Evolutionary conservation across 2,888 invertebrate species (phyloP), one percentile per base, ranked within the genome.

Genomic region (Melikaiella ostensackeni): DNA sequence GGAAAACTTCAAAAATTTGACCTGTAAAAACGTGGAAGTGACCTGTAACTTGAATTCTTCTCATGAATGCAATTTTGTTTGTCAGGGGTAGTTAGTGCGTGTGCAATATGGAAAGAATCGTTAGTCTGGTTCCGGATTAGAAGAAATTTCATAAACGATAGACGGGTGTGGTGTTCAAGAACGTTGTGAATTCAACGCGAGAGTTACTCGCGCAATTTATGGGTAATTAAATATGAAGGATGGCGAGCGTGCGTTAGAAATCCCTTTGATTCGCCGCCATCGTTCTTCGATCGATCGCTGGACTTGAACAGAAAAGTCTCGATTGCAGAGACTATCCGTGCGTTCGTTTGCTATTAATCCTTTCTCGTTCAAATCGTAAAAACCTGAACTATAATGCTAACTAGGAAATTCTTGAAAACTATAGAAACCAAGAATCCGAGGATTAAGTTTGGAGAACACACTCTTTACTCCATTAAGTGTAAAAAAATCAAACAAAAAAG

Each of bases 211-310:
- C 62, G 77, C 81, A 86, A 83, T 85, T 84, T 83, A 84, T 81
- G 81, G 82, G 79, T 84, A 83, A 86, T 86, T 84, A 86, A 86
- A 84, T 83, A 82, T 83, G 84, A 85, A 81, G 81, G 79, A 83
- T 83, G 76, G 82, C 81, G 79, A 81, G 79, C 66, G 70, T 64
- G 78, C 74, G 62, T 78, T 57, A 66, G 75, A 74, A 66, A 77
- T 78, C 76, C 63, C 83, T 86, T 84, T 83, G 85, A 84, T 79
- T 57, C 46, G 82, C 84, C 83, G 84, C 80, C 79, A 76, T 76
- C 64, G 74, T 50, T 70, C 66, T 70, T 50, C 30, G 30, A 46
- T 70, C 63, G n/a, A 33, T 74, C 27, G 19, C 42, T 42, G 27
- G 42, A 38, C 63, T 50, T 75, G 19, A 11, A 55, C 21, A 35